A percentile compares a stretch with the other conserved stretches of the same genome.
phyloP scores from a whole-genome alignment of 2,888 invertebrate species.

The Euplexia lucipara region DNA sequence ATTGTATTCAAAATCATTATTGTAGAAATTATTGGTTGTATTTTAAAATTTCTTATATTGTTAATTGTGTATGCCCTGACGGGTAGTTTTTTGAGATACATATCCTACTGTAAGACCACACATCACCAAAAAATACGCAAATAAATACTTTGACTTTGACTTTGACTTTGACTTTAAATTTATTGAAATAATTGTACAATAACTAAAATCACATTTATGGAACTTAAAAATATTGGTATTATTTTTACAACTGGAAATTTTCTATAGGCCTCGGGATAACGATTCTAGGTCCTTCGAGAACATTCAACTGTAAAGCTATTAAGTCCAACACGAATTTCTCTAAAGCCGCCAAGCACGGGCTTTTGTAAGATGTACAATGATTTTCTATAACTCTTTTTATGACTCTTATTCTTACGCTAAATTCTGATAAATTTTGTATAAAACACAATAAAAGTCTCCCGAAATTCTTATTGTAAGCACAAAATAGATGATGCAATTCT shows the following conservation, averaged over 20 bases:
- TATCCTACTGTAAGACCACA: no score
- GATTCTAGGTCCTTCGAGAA: constrained; percentile 21
- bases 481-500: background rate
- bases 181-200: background rate
- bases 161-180: no score
- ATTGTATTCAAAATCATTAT: no score
- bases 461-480: constrained; percentile 34
- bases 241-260: constrained; percentile 21
- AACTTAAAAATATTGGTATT: background rate
- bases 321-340: constrained; percentile 11
- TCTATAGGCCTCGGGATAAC: constrained; percentile 42
- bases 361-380: constrained; percentile 40
- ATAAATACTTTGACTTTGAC: no score
- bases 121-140: no score
- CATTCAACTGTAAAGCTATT: constrained; percentile 20
- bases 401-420: constrained; percentile 14
- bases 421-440: constrained; percentile 37
- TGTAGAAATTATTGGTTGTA: no score
- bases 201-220: background rate
- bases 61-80: no score
- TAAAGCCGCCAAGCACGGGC: constrained; percentile 24
- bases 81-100: no score
- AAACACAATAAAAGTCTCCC: constrained; percentile 39
- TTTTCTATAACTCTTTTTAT: constrained; percentile 20
- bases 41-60: no score